Percentiles rank a stretch among this genome's conserved stretches.
phyloP scores from a whole-genome alignment of 2,113 vertebrate species.

The Gracilinanus agilis region DNA sequence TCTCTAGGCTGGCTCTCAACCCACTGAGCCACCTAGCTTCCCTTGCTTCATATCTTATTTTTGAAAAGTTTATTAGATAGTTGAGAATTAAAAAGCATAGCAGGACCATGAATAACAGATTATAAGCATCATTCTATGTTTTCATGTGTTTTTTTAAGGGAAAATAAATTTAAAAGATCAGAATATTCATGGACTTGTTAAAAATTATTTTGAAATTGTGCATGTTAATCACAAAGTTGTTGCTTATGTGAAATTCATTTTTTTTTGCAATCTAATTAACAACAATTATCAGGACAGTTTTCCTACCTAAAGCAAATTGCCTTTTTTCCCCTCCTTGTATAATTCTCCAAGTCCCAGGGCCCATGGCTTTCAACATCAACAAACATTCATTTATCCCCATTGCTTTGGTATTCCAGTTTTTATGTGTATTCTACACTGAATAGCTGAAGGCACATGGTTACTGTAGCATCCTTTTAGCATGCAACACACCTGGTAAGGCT shows the following conservation, averaged over 20 bases:
- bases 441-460: slow-evolving; percentile 38
- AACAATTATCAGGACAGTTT: slow-evolving; percentile 17
- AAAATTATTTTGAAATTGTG: slow-evolving; percentile 20
- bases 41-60: neutral
- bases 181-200: neutral
- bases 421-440: slow-evolving; percentile 30
- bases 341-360: neutral
- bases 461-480: slow-evolving; percentile 51
- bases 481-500: slow-evolving; percentile 62
- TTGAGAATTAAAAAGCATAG: slow-evolving; percentile 8
- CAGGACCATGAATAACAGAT: slow-evolving; percentile 1
- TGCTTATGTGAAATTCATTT: slow-evolving; percentile 44
- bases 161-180: slow-evolving; percentile 34
- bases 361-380: neutral
- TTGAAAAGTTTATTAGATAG: neutral
- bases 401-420: slow-evolving; percentile 45
- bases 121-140: neutral
- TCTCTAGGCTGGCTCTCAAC: too few relatives aligned
- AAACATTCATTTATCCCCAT: neutral
- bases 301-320: slow-evolving; percentile 43
- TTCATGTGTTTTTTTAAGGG: neutral
- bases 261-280: slow-evolving; percentile 34
- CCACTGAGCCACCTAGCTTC: too few relatives aligned
- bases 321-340: neutral
- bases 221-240: neutral